Base-by-base conservation (phyloP, 2,797 vertebrate species). In the Vireo griseus region DNA sequence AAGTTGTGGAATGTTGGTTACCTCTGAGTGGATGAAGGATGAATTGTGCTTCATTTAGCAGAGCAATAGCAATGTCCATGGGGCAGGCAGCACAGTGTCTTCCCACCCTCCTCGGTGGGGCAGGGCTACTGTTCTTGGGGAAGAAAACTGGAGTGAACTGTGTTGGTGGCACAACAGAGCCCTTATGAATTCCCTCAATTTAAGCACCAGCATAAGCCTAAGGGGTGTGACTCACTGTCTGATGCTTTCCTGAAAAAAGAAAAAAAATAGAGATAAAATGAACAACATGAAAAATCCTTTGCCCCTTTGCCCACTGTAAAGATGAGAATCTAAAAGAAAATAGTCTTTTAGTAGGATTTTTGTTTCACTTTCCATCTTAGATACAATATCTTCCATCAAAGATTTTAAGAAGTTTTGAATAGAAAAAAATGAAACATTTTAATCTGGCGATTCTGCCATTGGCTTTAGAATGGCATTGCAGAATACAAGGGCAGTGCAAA, bases 61-160 rank as follows among this genome's bases (percentile, higher is more conserved):
- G 47, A 51, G n/a, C 5, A 33, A 0, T 25, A 29, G 19, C 5
- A 29, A 3, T 13, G 20, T 29, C 16, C 1, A 0, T 9, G 7
- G 15, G 52, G 5, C n/a, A 63, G 48, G 48, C 3, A 42, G 18
- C 31, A 35, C 11, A 35, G 17, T 7, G 4, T 52, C 19, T 78
- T 39, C 37, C 31, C 16, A 25, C 1, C 4, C 8, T 6, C 42
- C 20, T 24, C 0, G 0, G 2, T 39, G 50, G 37, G 50, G 11
- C 51, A 55, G 31, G 10, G 15, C 4, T 78, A 29, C 26, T 68
- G 10, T 5, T 81, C 18, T 9, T 31, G 39, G 21, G 47, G 47
- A 69, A 40, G 62, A 61, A 68, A 68, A 75, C 10, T 18, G 24
- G 29, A 58, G 4, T 2, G 9, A 92, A 18, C 3, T 51, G 11